These are phyloP conservation scores for Drosophila tristis DNA, from an alignment of 1,140 invertebrate species.

Conservation along the genomic window DNA sequence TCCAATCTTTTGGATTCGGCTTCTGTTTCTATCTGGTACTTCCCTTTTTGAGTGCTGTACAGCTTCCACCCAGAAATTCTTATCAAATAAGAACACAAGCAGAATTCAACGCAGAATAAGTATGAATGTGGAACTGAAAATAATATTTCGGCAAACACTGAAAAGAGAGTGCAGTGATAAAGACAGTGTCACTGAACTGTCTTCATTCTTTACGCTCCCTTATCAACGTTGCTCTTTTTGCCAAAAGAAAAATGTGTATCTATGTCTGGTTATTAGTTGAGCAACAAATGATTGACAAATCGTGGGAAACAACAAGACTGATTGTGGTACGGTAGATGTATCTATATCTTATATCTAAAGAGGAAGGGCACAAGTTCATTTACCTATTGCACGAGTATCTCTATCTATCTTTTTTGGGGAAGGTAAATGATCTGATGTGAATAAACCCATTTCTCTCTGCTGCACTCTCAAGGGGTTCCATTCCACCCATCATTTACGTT, in stretches of 20 bases:
- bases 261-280: slow-evolving; percentile 3
- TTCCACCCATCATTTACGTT: slow-evolving; percentile 54
- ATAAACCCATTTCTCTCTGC: slow-evolving; percentile 55
- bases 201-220: slow-evolving; percentile 20
- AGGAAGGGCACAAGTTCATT: slow-evolving; percentile 46
- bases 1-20: no score
- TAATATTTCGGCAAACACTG: slow-evolving; percentile 30
- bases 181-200: slow-evolving; percentile 48
- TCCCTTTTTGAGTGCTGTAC: no score
- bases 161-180: slow-evolving; percentile 35
- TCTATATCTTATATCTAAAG: slow-evolving; percentile 11
- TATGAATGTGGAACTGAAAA: slow-evolving; percentile 38
- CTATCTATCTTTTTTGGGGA: slow-evolving; percentile 5
- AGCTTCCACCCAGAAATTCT: slow-evolving; percentile 8
- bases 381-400: slow-evolving; percentile 18
- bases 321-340: neutral
- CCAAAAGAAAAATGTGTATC: slow-evolving; percentile 14
- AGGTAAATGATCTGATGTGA: slow-evolving; percentile 68
- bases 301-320: slow-evolving; percentile 45
- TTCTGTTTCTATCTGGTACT: no score
- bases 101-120: slow-evolving; percentile 1
- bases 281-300: slow-evolving; percentile 31
- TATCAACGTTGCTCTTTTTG: slow-evolving; percentile 46
- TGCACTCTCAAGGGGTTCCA: slow-evolving; percentile 28
- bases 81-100: slow-evolving; percentile 4